These are phyloP conservation scores for Clarias gariepinus DNA, from an alignment of 2,113 vertebrate genomes.

Conservation along the genomic window DNA sequence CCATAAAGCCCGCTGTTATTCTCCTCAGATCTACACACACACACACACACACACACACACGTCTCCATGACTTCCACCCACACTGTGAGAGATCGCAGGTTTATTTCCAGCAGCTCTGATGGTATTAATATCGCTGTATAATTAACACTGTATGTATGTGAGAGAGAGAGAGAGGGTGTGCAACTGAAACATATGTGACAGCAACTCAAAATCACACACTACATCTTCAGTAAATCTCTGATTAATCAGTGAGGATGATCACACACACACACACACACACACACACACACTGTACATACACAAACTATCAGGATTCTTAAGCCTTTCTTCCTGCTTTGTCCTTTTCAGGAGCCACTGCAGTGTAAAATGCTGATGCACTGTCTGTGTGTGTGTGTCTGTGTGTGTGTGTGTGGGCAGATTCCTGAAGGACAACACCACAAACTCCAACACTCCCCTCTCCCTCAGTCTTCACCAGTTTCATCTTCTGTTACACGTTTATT, in stretches of 20 bases:
- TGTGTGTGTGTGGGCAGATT: neutral
- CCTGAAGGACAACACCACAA: neutral
- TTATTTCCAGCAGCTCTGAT: constrained; percentile 41
- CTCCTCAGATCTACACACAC: constrained; percentile 75
- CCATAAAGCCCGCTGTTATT: constrained; percentile 80
- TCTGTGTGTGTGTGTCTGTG: neutral
- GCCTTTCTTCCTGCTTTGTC: neutral
- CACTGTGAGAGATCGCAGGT: constrained; percentile 36
- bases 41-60: constrained; percentile 25
- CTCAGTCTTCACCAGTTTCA: neutral
- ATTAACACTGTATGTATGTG: constrained; percentile 32
- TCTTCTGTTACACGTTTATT: neutral
- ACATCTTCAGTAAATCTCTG: neutral
- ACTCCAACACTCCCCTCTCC: neutral
- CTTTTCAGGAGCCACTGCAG: neutral
- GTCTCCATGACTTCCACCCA: constrained; percentile 60
- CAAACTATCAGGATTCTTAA: neutral
- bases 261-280: neutral
- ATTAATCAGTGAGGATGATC: neutral
- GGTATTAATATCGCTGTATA: constrained; percentile 39
- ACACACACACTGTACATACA: neutral
- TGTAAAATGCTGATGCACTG: neutral
- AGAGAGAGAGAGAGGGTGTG: neutral
- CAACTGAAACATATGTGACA: constrained; percentile 28
- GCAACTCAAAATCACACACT: constrained; percentile 5